These are phyloP conservation scores for Agelastica alni DNA, from an alignment of 2,888 invertebrate species.

Conservation along the genomic window DNA sequence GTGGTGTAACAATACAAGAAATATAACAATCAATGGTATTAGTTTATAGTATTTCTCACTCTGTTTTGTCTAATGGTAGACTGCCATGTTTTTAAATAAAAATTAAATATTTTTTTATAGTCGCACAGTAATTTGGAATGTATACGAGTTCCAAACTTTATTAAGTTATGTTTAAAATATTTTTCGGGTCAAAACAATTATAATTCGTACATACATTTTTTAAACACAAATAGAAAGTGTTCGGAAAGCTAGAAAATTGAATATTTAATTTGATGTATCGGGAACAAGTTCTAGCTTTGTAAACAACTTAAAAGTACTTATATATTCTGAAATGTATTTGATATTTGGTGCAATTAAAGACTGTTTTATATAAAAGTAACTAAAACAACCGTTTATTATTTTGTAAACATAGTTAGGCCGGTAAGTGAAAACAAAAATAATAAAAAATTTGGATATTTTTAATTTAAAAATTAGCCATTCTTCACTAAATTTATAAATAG, in stretches of 20 bases:
- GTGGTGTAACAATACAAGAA: conserved; percentile 2
- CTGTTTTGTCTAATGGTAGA: conserved; percentile 37
- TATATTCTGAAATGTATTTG: no score
- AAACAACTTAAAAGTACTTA: no score
- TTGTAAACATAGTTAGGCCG: conserved; percentile 24
- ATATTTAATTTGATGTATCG: no score
- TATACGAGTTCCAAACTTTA: no score
- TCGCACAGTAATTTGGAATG: conserved; percentile 23
- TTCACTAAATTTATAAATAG: conserved; percentile 18
- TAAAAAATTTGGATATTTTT: conserved; percentile 1
- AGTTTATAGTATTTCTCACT: conserved; percentile 16
- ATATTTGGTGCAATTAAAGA: conserved; percentile 56
- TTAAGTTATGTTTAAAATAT: conserved; percentile 18
- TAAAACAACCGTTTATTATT: conserved; percentile 19
- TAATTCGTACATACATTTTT: no score
- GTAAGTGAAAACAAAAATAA: background rate
- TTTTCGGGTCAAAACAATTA: no score
- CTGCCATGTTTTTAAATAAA: conserved; percentile 16
- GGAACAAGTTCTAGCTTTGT: no score
- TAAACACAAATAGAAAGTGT: no score
- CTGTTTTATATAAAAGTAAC: conserved; percentile 46
- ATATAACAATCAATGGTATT: conserved; percentile 10
- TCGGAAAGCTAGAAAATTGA: no score
- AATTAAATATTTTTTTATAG: conserved; percentile 11
- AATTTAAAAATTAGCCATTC: conserved; percentile 25